A percentile compares a stretch with the other conserved stretches of the same genome.
Evolutionary conservation across 2,113 vertebrate species (phyloP).

Genomic region (Crotophaga sulcirostris): DNA sequence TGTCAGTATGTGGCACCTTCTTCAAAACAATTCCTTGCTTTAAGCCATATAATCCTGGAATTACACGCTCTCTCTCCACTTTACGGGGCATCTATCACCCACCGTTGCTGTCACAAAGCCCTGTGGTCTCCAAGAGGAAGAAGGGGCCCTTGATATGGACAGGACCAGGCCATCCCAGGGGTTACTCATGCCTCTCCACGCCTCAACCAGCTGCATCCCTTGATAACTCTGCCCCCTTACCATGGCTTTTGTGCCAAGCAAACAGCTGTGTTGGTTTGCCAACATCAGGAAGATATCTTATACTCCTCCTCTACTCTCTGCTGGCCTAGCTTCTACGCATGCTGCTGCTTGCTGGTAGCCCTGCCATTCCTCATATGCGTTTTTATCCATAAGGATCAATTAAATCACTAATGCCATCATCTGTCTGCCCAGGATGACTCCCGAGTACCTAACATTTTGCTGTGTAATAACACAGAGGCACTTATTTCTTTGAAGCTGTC

Average conservation of each 20-base stretch:
- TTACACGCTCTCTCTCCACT: neutral
- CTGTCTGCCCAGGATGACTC: neutral
- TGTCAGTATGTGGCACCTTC: neutral
- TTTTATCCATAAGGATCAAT: neutral
- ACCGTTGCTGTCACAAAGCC: neutral
- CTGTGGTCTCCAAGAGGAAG: neutral
- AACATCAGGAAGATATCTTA: neutral
- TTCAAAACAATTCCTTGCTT: neutral
- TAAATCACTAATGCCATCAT: slow-evolving; percentile 26
- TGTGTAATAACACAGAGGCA: neutral
- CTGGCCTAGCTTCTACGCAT: neutral
- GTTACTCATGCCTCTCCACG: neutral
- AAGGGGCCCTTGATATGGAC: neutral
- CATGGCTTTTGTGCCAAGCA: neutral
- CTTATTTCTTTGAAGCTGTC: neutral
- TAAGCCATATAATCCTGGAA: neutral
- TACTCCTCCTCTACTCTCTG: neutral
- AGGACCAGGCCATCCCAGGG: neutral
- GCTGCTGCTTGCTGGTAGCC: neutral
- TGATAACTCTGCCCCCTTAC: neutral
- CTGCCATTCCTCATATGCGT: neutral
- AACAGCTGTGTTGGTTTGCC: neutral
- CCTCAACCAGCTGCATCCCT: neutral
- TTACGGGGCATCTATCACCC: neutral
- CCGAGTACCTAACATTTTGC: neutral